Conservation (phyloP, 2,797 vertebrate genomes). For the Phyllotis vaccarum region DNA sequence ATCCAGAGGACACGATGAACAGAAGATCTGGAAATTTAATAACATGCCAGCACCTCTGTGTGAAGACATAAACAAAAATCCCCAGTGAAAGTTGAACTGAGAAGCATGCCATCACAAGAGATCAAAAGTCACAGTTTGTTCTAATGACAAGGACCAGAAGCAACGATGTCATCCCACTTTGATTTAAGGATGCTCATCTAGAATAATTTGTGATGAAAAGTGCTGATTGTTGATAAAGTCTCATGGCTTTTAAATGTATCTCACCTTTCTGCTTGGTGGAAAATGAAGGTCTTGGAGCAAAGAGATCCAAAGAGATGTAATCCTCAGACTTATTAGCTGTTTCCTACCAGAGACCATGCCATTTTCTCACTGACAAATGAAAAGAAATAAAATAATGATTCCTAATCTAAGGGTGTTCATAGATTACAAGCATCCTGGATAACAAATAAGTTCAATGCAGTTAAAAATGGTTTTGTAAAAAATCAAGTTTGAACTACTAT, state of each 20-base stretch:
- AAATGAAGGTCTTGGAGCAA: conserved; percentile 12
- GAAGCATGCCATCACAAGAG: conserved; percentile 25
- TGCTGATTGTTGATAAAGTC: not conserved
- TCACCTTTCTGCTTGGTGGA: not conserved
- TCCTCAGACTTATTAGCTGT: not conserved
- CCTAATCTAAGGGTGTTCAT: not conserved
- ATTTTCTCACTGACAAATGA: not conserved
- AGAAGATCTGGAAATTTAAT: conserved; percentile 66
- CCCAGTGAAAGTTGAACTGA: conserved; percentile 61
- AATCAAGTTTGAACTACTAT: not conserved
- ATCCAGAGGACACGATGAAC: not conserved
- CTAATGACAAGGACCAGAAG: not conserved
- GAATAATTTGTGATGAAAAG: not conserved
- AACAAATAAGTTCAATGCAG: not conserved
- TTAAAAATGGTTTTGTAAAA: not conserved
- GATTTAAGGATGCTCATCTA: not conserved
- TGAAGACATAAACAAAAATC: not conserved
- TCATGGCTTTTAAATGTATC: not conserved
- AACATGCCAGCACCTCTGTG: not conserved
- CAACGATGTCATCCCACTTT: not conserved
- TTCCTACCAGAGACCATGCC: not conserved
- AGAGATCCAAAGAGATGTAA: not conserved
- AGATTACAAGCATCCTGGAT: not conserved
- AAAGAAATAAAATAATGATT: conserved; percentile 55
- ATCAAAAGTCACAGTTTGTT: not conserved